Base-by-base conservation (phyloP, 2,797 vertebrate genomes). In the Rhynchonycteris naso region DNA sequence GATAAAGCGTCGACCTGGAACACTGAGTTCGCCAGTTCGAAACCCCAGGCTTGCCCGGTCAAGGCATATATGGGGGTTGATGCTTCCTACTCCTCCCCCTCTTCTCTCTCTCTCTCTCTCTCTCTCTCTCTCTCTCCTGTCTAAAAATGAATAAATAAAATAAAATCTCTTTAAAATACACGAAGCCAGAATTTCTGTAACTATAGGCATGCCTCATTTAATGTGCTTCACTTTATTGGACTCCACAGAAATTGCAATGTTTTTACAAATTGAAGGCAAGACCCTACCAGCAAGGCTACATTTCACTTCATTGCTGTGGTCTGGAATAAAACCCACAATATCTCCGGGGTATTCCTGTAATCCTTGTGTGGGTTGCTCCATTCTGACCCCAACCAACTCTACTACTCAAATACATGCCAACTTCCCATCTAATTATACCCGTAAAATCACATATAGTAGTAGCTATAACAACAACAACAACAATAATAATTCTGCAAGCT, bases 401-500 rank as follows among this genome's bases (percentile, higher is more conserved):
- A 19, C 50, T 81, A 33, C 38, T 88, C 1, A 1, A 59, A 69
- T 59, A 69, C 43, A 56, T 76, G 26, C 54, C 61, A 88, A 68
- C 76, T 47, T 52, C 8, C 1, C 59, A 28, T 38, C 72, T 90
- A 90, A 97, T 95, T 87, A 93, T 59, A 65, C 68, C 52, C 22
- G 12, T 68, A 92, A 82, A 88, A 43, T 50, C 71, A 54, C 38
- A 89, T 30, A 52, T 7, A 58, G 22, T 76, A 68, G 84, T 80
- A 86, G 63, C 95, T 84, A 92, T 28, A 59, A 61, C 61, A 87
- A 72, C 22, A 92, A 38, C 30, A 90, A 50, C 28, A 65, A 28
- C 38, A 54, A 71, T 92, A 87, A 90, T 69, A 33, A 81, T 86
- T 94, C 43, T 66, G 16, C 91, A 96, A 94, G 63, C 33, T 94